Base-by-base conservation (phyloP, 64 coral and sea anemone genomes). In the Hydrozoanthus tunicans region DNA sequence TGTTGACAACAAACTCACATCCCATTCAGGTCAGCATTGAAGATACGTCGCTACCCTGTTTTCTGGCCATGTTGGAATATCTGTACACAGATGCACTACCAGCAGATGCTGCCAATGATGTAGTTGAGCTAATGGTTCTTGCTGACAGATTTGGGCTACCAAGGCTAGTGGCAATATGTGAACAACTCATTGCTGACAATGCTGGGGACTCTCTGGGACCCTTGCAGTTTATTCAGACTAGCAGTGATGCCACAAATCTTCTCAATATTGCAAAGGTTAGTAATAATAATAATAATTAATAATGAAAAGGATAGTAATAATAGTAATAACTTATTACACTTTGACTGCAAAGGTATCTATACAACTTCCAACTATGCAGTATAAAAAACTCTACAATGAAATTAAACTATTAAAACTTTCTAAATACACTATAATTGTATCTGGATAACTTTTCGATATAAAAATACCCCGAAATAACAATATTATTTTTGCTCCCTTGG, bases 91-190 rank as follows among this genome's bases (percentile, higher is more conserved):
- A 96, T 53, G 58, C 69, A 11, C 59, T 94, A 14, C 90, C 77
- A 4, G 61, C 86, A 12, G 81, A 74, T 52, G 72, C 64, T 32
- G 58, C 91, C 6, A 12, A 64, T 67, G 82, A 94, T 12, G 58
- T 25, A 64, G 91, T 85, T 32, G 91, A 96, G 55, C 83, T 96
- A 2, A 64, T 96, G 51, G 85, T 94, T 6, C 64, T 96, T 5
- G 91, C 92, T 52, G 95, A 96, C 43, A 94, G 92, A 20, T 96
- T 96, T 56, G 93, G 89, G 23, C 90, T 94, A 4, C 81, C 89
- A 11, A 82, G 93, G 59, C 69, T 96, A 13, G 89, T 92, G 17
- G 79, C 92, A 14, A 56, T 96, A 4, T 96, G 95, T 73, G 95
- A 96, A 58, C 68, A 69, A 6, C 74, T 72, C 53, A 94, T 96